phyloP scores from a whole-genome alignment of 2,113 vertebrate genomes.

The Sebastes schlegelii region DNA sequence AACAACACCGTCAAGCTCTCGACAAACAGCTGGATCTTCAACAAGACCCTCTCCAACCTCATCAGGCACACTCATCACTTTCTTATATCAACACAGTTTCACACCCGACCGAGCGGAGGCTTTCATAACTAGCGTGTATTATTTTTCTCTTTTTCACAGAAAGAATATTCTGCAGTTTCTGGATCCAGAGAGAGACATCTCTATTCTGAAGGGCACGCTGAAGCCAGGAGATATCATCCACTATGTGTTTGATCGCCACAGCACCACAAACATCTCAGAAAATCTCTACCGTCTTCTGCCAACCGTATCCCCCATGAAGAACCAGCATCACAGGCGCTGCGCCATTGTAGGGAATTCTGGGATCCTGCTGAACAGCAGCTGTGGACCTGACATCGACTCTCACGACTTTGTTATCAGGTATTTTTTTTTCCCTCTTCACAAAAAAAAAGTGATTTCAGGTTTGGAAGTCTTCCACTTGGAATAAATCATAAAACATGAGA shows the following conservation, averaged over 20 bases:
- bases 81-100: background rate
- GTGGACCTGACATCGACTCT: slow-evolving; percentile 91
- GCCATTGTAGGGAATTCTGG: slow-evolving; percentile 97
- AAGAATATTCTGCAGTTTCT: slow-evolving; percentile 95
- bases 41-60: slow-evolving; percentile 82
- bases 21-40: slow-evolving; percentile 77
- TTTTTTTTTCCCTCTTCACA: background rate
- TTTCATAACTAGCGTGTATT: background rate
- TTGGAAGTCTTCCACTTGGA: slow-evolving; percentile 13
- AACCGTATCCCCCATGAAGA: slow-evolving; percentile 90
- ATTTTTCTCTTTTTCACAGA: slow-evolving; percentile 72
- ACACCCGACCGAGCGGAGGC: background rate
- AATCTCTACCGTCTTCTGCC: slow-evolving; percentile 95
- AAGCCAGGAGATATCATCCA: slow-evolving; percentile 95
- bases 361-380: slow-evolving; percentile 94
- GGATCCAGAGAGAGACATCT: slow-evolving; percentile 96
- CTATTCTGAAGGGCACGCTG: slow-evolving; percentile 93
- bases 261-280: slow-evolving; percentile 95
- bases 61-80: slow-evolving; percentile 73
- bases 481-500: slow-evolving; percentile 5
- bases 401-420: slow-evolving; percentile 97
- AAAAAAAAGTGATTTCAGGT: slow-evolving; percentile 1
- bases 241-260: slow-evolving; percentile 95
- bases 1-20: slow-evolving; percentile 52
- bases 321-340: slow-evolving; percentile 90